Evolutionary conservation across 2,888 invertebrate species (phyloP), one percentile per base, ranked within the genome.

Genomic region (Himalopsyche japonica): DNA sequence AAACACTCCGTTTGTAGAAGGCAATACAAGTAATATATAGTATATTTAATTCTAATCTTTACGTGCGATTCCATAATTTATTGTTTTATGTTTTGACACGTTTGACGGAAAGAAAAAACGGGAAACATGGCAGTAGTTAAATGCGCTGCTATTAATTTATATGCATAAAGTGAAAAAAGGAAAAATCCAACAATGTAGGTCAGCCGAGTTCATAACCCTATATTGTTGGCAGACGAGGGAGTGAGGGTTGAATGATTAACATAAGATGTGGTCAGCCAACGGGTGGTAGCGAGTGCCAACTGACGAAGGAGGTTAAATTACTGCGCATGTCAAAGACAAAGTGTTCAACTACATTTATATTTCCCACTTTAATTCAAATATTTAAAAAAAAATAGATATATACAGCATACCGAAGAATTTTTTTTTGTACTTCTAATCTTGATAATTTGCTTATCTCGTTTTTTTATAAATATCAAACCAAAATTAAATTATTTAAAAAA

Each of bases 181-280:
- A 30, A 70, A 27, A 24, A 20, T 30, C 70, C 30, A n/a, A 27
- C 37, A 64, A 85, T 82, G 82, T 85, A 78, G 85, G 85, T 85
- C 85, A 85, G 70, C 82, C 80, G 80, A 82, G 85, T 85, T 85
- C 81, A 85, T 82, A 85, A 82, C 85, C 85, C 82, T 27, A 43
- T 37, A 70, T 70, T 30, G 70, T 81, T 34, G 10, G 47, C 27
- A 30, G 79, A 48, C 43, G 47, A 30, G 47, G 79, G 47, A 47
- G 79, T 70, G 27, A 70, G 70, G 70, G 70, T 70, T 70, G 70
- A 70, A 27, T 27, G 70, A 70, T 70, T 70, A 70, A 15, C 70
- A 70, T 70, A 70, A 70, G 70, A 70, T 70, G 27, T 27, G 70
- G 70, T 48, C 79, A 37, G 43, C 79, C 18, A 30, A 2, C 79